Percentiles rank a stretch among this genome's conserved stretches.
These are phyloP conservation scores for Chelon labrosus DNA, from an alignment of 2,797 vertebrate species.

Conservation along the genomic window DNA sequence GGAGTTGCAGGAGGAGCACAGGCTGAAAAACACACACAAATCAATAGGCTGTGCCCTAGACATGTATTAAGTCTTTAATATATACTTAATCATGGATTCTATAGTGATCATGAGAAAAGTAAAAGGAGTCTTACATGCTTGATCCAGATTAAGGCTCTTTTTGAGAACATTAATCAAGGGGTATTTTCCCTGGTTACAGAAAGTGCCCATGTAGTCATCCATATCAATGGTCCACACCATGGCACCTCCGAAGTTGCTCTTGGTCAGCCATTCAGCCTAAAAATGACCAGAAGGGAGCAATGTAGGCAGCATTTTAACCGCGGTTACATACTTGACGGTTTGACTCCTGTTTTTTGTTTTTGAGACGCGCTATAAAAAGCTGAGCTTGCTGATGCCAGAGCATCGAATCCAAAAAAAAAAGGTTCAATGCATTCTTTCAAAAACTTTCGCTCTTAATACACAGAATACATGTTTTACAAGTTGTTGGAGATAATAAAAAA, in stretches of 20 bases:
- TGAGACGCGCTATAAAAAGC: no score
- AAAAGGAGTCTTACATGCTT: constrained; percentile 51
- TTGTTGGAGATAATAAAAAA: constrained; percentile 17
- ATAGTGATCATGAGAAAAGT: neutral
- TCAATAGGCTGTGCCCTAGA: no score
- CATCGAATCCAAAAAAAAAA: neutral
- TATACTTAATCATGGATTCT: neutral
- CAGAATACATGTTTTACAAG: constrained; percentile 16
- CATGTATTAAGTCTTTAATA: no score
- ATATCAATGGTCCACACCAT: constrained; percentile 84
- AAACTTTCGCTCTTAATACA: constrained; percentile 4
- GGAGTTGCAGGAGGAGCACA: constrained; percentile 68
- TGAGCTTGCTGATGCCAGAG: constrained; percentile 9
- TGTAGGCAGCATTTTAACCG: neutral
- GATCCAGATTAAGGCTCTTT: constrained; percentile 70
- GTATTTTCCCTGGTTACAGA: constrained; percentile 83
- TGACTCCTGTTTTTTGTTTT: no score
- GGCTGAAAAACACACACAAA: constrained; percentile 50
- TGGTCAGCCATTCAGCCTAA: constrained; percentile 79
- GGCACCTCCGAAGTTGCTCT: constrained; percentile 79
- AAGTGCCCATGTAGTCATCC: constrained; percentile 82
- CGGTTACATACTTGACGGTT: constrained; percentile 1
- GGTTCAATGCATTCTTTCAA: neutral
- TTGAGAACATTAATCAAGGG: constrained; percentile 76
- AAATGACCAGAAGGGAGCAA: constrained; percentile 24